These are phyloP conservation scores for Ochropacha duplaris DNA, from an alignment of 2,888 invertebrate species.

Conservation along the genomic window DNA sequence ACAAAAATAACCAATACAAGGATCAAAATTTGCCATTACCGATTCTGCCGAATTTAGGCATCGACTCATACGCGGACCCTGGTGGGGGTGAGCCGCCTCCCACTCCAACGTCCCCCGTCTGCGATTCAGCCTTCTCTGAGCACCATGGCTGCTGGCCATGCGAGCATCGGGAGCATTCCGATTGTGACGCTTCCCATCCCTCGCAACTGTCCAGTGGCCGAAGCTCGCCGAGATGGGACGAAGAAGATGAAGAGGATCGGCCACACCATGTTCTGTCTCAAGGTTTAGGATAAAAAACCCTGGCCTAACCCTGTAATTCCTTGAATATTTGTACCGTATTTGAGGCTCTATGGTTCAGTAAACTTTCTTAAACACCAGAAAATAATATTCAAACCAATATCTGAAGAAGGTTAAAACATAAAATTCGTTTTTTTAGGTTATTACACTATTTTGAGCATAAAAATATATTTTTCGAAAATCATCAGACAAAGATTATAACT, in stretches of 20 bases:
- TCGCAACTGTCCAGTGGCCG: conserved; percentile 75
- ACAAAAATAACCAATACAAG: neutral
- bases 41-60: conserved; percentile 60
- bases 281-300: conserved; percentile 63
- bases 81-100: conserved; percentile 76
- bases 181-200: conserved; percentile 62
- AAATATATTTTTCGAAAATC: too few species aligned
- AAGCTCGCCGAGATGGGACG: conserved; percentile 76
- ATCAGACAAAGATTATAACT: neutral
- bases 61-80: conserved; percentile 75
- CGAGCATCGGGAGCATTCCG: conserved; percentile 68
- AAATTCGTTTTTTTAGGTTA: too few species aligned
- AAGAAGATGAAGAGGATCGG: conserved; percentile 70
- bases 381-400: too few species aligned
- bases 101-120: conserved; percentile 76
- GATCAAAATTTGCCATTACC: neutral
- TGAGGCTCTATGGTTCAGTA: conserved; percentile 9
- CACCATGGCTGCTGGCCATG: conserved; percentile 78
- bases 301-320: conserved; percentile 34
- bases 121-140: conserved; percentile 78
- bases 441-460: too few species aligned
- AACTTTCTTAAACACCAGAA: too few species aligned
- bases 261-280: conserved; percentile 70
- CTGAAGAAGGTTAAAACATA: too few species aligned
- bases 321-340: conserved; percentile 17